These are phyloP conservation scores for Lampris incognitus DNA, from an alignment of 2,113 vertebrate species.

Conservation along the genomic window DNA sequence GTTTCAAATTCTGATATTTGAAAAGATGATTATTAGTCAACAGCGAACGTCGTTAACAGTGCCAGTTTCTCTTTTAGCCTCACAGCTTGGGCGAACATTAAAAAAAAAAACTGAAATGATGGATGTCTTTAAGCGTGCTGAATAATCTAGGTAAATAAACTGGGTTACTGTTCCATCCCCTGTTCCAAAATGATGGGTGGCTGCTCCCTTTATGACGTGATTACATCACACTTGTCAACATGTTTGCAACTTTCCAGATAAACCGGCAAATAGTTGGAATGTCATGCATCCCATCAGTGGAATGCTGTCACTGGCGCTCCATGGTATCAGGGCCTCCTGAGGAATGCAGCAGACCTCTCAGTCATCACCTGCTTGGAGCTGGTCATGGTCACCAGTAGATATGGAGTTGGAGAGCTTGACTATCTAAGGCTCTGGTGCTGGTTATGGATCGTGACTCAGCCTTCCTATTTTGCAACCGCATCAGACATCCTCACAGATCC, in stretches of 20 bases:
- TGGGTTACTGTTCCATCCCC: no score
- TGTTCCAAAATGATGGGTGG: no score
- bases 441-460: slow-evolving; percentile 62
- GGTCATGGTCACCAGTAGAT: slow-evolving; percentile 32
- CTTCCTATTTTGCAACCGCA: slow-evolving; percentile 23
- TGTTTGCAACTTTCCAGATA: slow-evolving; percentile 18
- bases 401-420: slow-evolving; percentile 29
- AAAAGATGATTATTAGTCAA: slow-evolving; percentile 13
- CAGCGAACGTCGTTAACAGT: no score
- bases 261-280: slow-evolving; percentile 42
- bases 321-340: slow-evolving; percentile 47
- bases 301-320: slow-evolving; percentile 49
- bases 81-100: neutral
- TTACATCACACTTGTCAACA: slow-evolving; percentile 53
- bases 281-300: slow-evolving; percentile 30
- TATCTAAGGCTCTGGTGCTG: slow-evolving; percentile 47
- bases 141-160: no score
- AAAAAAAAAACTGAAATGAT: no score
- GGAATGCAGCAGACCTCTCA: slow-evolving; percentile 50
- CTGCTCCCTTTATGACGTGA: no score
- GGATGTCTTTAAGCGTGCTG: no score
- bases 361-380: slow-evolving; percentile 45
- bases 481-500: slow-evolving; percentile 19
- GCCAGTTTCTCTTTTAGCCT: neutral
- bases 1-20: slow-evolving; percentile 4